A percentile compares a stretch with the other conserved stretches of the same genome.
phyloP scores from a whole-genome alignment of 2,888 invertebrate species.

The Melangyna quadrimaculata region DNA sequence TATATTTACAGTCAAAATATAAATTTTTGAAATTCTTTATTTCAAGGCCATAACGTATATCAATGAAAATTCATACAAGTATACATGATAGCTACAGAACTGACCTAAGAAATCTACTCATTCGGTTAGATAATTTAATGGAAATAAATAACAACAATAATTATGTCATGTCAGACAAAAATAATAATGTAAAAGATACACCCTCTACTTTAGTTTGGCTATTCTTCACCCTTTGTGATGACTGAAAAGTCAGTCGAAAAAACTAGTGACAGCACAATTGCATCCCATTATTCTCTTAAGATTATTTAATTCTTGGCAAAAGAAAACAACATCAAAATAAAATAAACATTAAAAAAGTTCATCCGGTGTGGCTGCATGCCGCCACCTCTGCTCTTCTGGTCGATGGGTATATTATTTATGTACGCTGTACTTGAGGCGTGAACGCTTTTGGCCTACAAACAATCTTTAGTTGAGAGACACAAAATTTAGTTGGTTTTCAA shows the following conservation, averaged over 20 bases:
- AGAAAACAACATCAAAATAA: slow-evolving; percentile 15
- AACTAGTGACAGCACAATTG: slow-evolving; percentile 11
- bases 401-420: slow-evolving; percentile 12
- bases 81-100: background rate
- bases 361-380: slow-evolving; percentile 33
- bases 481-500: background rate
- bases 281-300: slow-evolving; percentile 15
- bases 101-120: background rate
- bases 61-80: background rate
- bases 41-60: background rate
- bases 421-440: slow-evolving; percentile 50
- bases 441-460: slow-evolving; percentile 36
- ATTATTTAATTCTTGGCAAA: slow-evolving; percentile 67
- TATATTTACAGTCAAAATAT: background rate
- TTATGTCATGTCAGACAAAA: background rate
- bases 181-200: background rate
- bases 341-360: slow-evolving; percentile 9
- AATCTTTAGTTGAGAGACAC: background rate
- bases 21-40: background rate
- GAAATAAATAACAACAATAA: slow-evolving; percentile 1
- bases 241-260: slow-evolving; percentile 4
- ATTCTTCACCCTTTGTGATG: background rate
- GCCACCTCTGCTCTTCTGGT: background rate
- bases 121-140: background rate
- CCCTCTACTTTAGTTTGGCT: background rate